Evolutionary conservation across 2,888 invertebrate genomes (phyloP), one percentile per base, ranked within the genome.

Genomic region (Venusia cambrica): DNA sequence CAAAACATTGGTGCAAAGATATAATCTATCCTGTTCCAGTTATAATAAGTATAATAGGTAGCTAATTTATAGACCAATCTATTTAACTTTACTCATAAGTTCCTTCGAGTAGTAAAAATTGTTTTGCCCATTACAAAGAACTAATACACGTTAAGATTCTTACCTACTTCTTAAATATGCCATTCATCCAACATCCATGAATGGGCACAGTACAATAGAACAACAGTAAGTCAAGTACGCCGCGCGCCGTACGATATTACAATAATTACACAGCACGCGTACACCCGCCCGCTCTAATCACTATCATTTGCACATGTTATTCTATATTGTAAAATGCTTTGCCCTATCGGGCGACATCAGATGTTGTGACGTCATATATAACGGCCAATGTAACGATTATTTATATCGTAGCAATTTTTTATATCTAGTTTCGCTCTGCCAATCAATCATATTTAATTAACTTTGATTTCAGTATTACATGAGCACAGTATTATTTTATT

Each of bases 281-380:
- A 53, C 56, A 61, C 58, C 57, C 62, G 55, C 54, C 21, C 31
- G 56, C 62, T 61, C 62, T 84, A 85, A 85, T 81, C 76, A 85
- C 84, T 84, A 75, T 85, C 73, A 85, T 87, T 87, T 85, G 75
- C 78, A 62, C 77, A 70, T 80, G 81, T 83, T 81, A 80, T 79
- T 80, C 76, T 80, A 74, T 79, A 74, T 74, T 68, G 74, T 58
- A 74, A 78, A 80, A 75, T 65, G 69, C 55, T 41, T 64, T 64
- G 62, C 68, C 57, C 62, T 79, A 77, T 79, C 73, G 68, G 51
- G 62, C 68, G 70, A 78, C 75, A 78, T 75, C 73, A 34, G 26
- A 25, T 38, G 35, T 28, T 38, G 28, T 47, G 38, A 40, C 33
- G 31, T 27, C 17, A 30, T 10, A 24, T 12, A 11, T 41, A 48